Percentiles rank a stretch among this genome's conserved stretches.
Evolutionary conservation across 2,888 invertebrate species (phyloP).

Genomic region (Osmoderma eremita): DNA sequence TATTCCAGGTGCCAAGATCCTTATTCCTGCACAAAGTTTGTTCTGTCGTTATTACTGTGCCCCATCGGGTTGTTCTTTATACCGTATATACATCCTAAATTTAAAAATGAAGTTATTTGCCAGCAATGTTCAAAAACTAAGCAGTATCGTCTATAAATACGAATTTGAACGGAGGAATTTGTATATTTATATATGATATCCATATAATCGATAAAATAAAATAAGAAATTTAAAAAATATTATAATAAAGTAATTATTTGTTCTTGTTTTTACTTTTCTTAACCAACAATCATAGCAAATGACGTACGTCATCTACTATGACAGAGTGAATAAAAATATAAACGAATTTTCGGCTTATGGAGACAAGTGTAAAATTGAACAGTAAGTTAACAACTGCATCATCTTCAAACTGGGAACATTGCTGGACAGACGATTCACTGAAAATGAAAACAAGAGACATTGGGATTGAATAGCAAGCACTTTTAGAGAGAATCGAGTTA

Average conservation of each 20-base stretch:
- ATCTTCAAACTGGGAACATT: conserved; percentile 3
- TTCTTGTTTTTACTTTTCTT: not conserved
- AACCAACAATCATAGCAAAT: conserved; percentile 9
- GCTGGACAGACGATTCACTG: not conserved
- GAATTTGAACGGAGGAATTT: not conserved
- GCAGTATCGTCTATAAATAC: conserved; percentile 9
- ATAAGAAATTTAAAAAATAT: too few species aligned
- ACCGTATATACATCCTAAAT: conserved; percentile 48
- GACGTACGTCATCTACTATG: conserved; percentile 31
- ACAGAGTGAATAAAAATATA: conserved; percentile 21
- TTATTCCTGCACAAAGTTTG: conserved; percentile 45
- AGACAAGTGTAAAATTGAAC: conserved; percentile 38
- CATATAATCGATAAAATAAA: not conserved
- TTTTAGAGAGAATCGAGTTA: conserved; percentile 17
- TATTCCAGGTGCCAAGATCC: conserved; percentile 37
- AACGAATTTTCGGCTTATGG: conserved; percentile 39
- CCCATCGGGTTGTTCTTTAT: conserved; percentile 48
- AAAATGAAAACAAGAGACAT: conserved; percentile 37
- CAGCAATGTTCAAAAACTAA: conserved; percentile 42
- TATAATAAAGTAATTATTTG: not conserved
- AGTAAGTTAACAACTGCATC: conserved; percentile 25
- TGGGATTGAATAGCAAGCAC: not conserved
- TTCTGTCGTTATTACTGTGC: conserved; percentile 47
- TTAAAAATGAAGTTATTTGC: conserved; percentile 42
- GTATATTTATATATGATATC: conserved; percentile 3